These are phyloP conservation scores for Parelbella ahira DNA, from an alignment of 2,888 invertebrate genomes.

Conservation along the genomic window DNA sequence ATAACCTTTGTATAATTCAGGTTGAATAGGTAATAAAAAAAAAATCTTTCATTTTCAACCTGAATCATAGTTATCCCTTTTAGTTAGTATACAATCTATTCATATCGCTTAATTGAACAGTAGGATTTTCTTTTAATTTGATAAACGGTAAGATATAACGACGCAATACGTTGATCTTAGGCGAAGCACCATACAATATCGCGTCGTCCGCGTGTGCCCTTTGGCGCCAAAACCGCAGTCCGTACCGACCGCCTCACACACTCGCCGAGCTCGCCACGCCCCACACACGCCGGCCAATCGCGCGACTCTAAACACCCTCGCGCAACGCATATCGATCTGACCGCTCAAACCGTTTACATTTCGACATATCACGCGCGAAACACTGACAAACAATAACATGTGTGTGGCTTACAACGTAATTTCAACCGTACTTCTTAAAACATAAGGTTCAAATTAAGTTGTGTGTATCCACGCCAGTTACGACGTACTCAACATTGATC, in stretches of 20 bases:
- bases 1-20: background rate
- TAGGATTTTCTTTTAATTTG: too few relatives aligned
- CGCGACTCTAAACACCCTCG: conserved; percentile 69
- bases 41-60: too few relatives aligned
- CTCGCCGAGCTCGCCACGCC: conserved; percentile 64
- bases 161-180: too few relatives aligned
- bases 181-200: too few relatives aligned
- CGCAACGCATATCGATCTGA: conserved; percentile 80
- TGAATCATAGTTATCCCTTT: too few relatives aligned
- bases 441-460: conserved; percentile 33
- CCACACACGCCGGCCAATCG: conserved; percentile 73
- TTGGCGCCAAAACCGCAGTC: conserved; percentile 72
- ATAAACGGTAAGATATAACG: too few relatives aligned
- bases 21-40: too few relatives aligned
- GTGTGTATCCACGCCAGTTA: conserved; percentile 32
- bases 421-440: conserved; percentile 28
- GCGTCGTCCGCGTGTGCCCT: conserved; percentile 30
- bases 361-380: conserved; percentile 80
- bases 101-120: too few relatives aligned
- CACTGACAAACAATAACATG: conserved; percentile 77
- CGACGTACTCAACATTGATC: conserved; percentile 15
- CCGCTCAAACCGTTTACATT: conserved; percentile 75
- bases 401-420: conserved; percentile 35
- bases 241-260: conserved; percentile 56
- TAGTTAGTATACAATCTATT: too few relatives aligned